Evolutionary conservation across 2,797 vertebrate genomes (phyloP), one percentile per base, ranked within the genome.

Genomic region (Ptychobarbus kaznakovi): DNA sequence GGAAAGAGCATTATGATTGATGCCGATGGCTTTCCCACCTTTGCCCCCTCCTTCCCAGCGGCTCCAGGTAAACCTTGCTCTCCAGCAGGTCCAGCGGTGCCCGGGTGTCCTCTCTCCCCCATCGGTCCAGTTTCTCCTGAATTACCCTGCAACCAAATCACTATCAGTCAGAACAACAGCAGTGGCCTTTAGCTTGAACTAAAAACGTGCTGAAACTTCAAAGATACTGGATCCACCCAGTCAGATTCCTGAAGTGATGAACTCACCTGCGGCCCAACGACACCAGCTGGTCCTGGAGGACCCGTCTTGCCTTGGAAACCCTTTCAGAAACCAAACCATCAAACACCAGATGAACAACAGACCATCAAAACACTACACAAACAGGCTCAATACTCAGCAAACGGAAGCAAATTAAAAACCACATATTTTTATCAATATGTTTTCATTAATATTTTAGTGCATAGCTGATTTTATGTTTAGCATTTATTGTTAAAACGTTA

Each of bases 231-330:
- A 51, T 73, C 10, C 11, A n/a, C 16, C 20, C 10, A n/a, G 32
- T 56, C 20, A 61, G 20, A 70, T 70, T 22, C 22, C n/a, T 18
- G 44, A 16, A 0, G 3, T 5, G 6, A 40, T 32, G 2, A 20
- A 0, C 95, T 95, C 91, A 99, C 98, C 96, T 99, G 98, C n/a
- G 98, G 97, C n/a, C 98, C 98, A 0, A 99, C 97, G 0, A 99
- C 98, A 81, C 98, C 98, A 0, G 96, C 93, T 1, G 98, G 98
- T 22, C 98, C 98, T 0, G 97, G 98, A 28, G 97, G 97, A 65
- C 98, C 98, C 0, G 98, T 99, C 93, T 99, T 99, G 89, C 98
- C 98, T 97, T 99, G 98, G 93, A 99, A 99, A 83, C 98, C 98
- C 98, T 99, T 93, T 32, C 12, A 3, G 75, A 9, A 84, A 15